These are phyloP conservation scores for Craniophora ligustri DNA, from an alignment of 2,888 invertebrate species.

Conservation along the genomic window DNA sequence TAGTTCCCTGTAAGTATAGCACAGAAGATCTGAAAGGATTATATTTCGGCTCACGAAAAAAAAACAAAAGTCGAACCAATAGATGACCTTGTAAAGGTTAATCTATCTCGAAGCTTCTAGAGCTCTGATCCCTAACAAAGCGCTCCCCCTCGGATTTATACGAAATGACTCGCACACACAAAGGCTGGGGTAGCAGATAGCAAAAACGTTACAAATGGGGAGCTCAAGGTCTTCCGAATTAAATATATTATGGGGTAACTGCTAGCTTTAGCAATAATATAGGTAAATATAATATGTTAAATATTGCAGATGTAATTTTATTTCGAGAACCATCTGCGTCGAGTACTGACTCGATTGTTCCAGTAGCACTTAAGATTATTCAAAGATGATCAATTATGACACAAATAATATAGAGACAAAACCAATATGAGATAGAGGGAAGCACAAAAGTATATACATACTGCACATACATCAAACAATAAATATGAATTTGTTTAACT, in stretches of 20 bases:
- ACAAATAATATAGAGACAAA: too few species aligned
- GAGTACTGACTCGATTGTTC: too few species aligned
- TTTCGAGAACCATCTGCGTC: neutral
- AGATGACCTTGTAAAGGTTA: neutral
- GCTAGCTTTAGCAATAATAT: neutral
- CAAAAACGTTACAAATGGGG: neutral
- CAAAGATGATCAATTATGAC: too few species aligned
- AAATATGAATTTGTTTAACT: too few species aligned
- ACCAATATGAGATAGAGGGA: too few species aligned
- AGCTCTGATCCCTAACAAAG: neutral
- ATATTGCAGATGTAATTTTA: neutral
- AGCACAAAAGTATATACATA: too few species aligned
- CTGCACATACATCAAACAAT: too few species aligned
- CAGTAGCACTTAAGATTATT: too few species aligned
- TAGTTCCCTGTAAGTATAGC: too few species aligned
- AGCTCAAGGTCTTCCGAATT: neutral
- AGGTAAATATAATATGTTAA: neutral
- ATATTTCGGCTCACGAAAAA: too few species aligned
- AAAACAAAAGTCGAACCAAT: too few species aligned
- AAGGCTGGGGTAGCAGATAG: neutral
- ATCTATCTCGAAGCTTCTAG: neutral
- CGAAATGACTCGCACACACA: neutral
- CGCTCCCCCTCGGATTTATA: neutral
- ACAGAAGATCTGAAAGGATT: too few species aligned
- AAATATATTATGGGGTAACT: neutral